phyloP scores from a whole-genome alignment of 2,888 invertebrate species.

The Eilema griseolum region DNA sequence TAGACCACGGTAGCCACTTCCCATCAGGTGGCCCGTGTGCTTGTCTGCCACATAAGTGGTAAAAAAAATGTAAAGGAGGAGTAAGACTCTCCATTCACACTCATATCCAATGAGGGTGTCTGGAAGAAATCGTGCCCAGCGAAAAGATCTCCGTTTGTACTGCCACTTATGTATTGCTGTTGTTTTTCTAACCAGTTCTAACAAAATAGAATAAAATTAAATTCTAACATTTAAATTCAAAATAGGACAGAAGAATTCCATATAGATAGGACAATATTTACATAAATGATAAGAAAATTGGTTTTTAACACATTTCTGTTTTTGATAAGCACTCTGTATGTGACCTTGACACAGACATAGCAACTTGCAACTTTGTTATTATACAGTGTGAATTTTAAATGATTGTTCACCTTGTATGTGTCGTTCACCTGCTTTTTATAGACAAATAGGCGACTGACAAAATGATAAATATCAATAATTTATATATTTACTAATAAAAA shows the following conservation, averaged over 20 bases:
- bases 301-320: neutral
- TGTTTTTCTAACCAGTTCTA: too few species aligned
- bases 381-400: conserved; percentile 2
- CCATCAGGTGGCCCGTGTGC: too few species aligned
- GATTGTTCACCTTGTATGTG: conserved; percentile 4
- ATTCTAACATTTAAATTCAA: neutral
- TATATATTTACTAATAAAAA: neutral
- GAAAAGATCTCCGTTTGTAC: too few species aligned
- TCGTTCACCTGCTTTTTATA: neutral
- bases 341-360: neutral
- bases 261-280: neutral
- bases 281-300: neutral
- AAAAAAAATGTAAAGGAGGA: too few species aligned
- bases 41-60: too few species aligned
- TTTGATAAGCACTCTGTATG: conserved; percentile 4
- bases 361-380: neutral
- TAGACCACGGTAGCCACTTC: too few species aligned
- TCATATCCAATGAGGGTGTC: too few species aligned
- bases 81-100: too few species aligned
- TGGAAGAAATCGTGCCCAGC: too few species aligned
- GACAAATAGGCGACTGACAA: neutral
- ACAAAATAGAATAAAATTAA: neutral
- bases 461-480: neutral
- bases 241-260: neutral
- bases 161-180: too few species aligned